Base-by-base conservation (phyloP, 2,888 invertebrate genomes). In the Xestia ashworthii region DNA sequence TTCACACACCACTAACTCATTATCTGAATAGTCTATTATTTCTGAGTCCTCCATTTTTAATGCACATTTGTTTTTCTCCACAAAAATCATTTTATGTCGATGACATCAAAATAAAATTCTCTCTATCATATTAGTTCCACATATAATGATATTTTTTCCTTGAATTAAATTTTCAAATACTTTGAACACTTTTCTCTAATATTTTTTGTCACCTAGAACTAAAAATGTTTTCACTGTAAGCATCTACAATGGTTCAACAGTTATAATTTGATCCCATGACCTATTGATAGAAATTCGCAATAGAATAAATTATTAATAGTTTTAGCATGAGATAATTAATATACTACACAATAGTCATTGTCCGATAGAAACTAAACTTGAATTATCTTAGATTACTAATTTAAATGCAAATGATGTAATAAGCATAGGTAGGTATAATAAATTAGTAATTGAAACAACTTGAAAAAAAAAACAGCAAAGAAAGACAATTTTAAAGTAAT, bases 1-100 rank as follows among this genome's bases (percentile, higher is more conserved):
- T 53, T 65, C 71, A 32, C 44, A 78, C 68, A 83, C 65, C 46
- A 83, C 65, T 46, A 66, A 82, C 3, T 85, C 74, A 0, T 83
- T 74, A 6, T 74, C 74, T 32, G 55, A 50, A 58, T 78, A 83
- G 38, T 74, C 55, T 32, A 82, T n/a, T 25, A 83, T n/a, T 19
- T 66, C 58, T 0, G 46, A n/a, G 19, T 50, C 58, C 12, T 76
- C 60, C 86, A 83, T 83, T 64, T 66, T 62, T 9, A 22, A 22
- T 5, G 41, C 38, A 75, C 44, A 32, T 32, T 25, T 6, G 5
- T 25, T 38, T 32, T 22, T 32, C 11, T 14, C 12, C 41, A 1
- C 3, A 41, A 22, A 55, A 46, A 5, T 16, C 5, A 69, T 44
- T n/a, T 14, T 8, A 25, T 6, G 1, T 14, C 48, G 8, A 8